Evolutionary conservation across 2,888 invertebrate genomes (phyloP).

Genomic region (Lycophotia porphyrea): DNA sequence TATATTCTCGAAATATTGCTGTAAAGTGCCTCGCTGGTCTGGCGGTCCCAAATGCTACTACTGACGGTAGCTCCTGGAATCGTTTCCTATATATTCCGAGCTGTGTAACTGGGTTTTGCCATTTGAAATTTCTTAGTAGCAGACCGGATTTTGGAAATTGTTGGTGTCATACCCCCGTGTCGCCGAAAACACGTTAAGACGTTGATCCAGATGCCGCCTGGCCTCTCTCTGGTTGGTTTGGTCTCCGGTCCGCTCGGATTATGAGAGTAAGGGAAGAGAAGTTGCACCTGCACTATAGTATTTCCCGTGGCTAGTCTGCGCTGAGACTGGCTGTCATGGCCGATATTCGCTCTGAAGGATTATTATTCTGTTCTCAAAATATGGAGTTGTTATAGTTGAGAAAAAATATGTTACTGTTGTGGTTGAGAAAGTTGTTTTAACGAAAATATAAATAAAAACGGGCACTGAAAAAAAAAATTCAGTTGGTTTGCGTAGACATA

Average conservation of each 20-base stretch:
- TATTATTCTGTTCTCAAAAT: neutral
- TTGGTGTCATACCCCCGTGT: neutral
- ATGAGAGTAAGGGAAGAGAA: neutral
- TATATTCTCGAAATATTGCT: slow-evolving; percentile 24
- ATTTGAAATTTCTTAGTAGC: neutral
- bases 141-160: neutral
- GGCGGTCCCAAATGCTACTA: neutral
- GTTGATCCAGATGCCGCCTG: neutral
- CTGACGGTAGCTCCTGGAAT: neutral
- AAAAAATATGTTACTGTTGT: too few relatives aligned
- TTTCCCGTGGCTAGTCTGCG: neutral
- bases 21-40: neutral
- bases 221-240: neutral
- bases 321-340: neutral
- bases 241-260: neutral
- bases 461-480: too few relatives aligned
- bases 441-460: too few relatives aligned
- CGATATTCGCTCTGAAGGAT: neutral
- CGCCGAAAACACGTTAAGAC: neutral
- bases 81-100: too few relatives aligned
- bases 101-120: neutral
- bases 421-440: too few relatives aligned
- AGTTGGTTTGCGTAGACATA: too few relatives aligned
- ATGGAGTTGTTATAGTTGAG: too few relatives aligned
- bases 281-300: neutral